These are phyloP conservation scores for Trypoxylus dichotomus DNA, from an alignment of 1,140 invertebrate genomes.

Conservation along the genomic window DNA sequence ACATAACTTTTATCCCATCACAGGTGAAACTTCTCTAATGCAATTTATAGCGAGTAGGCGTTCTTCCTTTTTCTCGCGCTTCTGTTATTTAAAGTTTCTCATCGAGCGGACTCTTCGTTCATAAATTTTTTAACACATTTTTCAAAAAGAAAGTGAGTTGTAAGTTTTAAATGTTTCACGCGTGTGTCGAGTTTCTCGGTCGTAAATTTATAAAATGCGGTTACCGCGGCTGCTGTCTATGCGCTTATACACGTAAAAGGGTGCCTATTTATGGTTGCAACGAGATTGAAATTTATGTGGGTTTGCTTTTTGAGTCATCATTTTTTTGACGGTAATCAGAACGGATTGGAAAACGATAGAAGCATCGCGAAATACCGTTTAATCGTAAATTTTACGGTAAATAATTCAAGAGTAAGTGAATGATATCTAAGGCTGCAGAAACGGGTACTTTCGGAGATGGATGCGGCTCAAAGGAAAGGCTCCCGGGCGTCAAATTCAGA, in stretches of 20 bases:
- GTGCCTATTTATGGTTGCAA: neutral
- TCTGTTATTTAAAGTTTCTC: neutral
- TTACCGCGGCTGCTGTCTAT: neutral
- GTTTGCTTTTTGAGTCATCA: neutral
- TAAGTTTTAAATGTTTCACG: neutral
- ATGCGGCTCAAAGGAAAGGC: too few species aligned
- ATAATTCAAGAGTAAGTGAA: too few species aligned
- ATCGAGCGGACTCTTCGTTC: neutral
- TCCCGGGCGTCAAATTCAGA: too few species aligned
- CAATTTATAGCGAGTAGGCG: neutral
- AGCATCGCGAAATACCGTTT: neutral
- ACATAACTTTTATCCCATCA: constrained; percentile 1
- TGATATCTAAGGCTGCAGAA: too few species aligned
- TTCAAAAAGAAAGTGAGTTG: neutral
- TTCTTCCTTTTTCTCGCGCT: neutral
- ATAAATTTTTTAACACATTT: neutral
- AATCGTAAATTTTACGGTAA: neutral
- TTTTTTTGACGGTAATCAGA: neutral
- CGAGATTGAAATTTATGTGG: neutral
- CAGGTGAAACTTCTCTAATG: neutral
- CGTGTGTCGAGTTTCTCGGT: neutral
- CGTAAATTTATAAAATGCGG: neutral
- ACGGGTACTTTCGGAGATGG: too few species aligned
- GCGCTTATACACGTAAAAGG: too few species aligned
- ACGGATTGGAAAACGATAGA: neutral